Evolutionary conservation across 2,113 vertebrate genomes (phyloP).

Genomic region (Panthera uncia): DNA sequence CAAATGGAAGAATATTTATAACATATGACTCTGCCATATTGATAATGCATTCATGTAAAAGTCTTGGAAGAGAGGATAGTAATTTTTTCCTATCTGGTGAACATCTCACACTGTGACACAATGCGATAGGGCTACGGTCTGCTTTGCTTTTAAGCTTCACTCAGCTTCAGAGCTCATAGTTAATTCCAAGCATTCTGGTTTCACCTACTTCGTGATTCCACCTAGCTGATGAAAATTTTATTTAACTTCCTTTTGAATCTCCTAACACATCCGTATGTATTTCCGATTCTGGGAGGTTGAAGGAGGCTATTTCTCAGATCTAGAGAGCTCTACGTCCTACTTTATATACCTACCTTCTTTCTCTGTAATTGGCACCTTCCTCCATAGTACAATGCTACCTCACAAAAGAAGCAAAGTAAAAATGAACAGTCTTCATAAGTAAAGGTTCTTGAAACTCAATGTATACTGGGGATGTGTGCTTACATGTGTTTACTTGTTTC

Average conservation of each 20-base stretch:
- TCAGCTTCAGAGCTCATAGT: neutral
- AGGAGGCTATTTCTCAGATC: neutral
- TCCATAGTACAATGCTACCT: neutral
- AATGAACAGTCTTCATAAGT: neutral
- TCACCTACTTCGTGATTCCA: neutral
- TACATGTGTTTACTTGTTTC: neutral
- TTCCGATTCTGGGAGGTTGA: neutral
- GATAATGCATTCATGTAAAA: neutral
- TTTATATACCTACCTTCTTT: neutral
- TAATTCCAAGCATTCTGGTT: neutral
- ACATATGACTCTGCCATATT: neutral
- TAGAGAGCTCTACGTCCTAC: neutral
- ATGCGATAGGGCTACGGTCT: neutral
- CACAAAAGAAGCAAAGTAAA: neutral
- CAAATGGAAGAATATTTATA: neutral
- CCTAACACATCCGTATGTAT: neutral
- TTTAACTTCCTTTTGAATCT: slow-evolving; percentile 37
- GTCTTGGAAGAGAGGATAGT: neutral
- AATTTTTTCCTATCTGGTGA: neutral
- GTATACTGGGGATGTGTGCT: neutral
- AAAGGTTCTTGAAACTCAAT: neutral
- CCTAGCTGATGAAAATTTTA: slow-evolving; percentile 11
- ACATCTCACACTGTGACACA: neutral
- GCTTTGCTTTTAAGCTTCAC: neutral
- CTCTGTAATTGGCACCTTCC: neutral